Evolutionary conservation across 2,797 vertebrate species (phyloP), one percentile per base, ranked within the genome.

Genomic region (Geotrypetes seraphini): DNA sequence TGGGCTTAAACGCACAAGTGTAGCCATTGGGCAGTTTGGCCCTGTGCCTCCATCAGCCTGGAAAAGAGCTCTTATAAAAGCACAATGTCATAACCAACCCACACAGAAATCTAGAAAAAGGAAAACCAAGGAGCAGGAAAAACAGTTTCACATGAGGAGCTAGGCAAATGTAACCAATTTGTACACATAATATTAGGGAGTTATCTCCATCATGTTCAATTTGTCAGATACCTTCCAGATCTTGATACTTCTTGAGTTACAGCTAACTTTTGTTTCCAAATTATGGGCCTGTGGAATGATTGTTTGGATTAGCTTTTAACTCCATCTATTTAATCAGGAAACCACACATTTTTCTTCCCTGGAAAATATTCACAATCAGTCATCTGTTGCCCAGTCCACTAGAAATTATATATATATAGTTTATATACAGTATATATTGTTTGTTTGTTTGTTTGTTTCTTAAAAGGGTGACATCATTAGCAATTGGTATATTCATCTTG

Each of bases 191-290:
- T 64, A 50, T 51, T 57, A 66, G 31, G 26, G 28, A 53, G 37
- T 63, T 56, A 42, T n/a, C 7, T 16, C 19, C 43, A 37, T 60
- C 30, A 1, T 40, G 49, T 71, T 63, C 47, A 53, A 57, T 72
- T 65, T 65, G 29, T 45, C 67, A 52, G 47, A 66, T 17, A 38
- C 24, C 33, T 49, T 66, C 25, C 60, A 71, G 57, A 61, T 38
- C 38, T 43, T 21, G 12, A 19, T 39, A 36, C 26, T n/a, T 33
- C 13, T 49, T 36, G 3, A 39, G 23, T 23, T 9, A 10, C 19
- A 37, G 25, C 41, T 39, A 60, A 40, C 4, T 36, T 63, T 74
- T 71, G 23, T 19, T 66, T 59, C 65, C 56, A 60, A 61, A 69
- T 56, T 58, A 10, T 28, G 19, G 39, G 43, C 31, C 41, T 51